Percentiles rank a stretch among this genome's conserved stretches.
These are phyloP conservation scores for Drosophila formosana DNA, from an alignment of 2,888 invertebrate genomes.

Conservation along the genomic window DNA sequence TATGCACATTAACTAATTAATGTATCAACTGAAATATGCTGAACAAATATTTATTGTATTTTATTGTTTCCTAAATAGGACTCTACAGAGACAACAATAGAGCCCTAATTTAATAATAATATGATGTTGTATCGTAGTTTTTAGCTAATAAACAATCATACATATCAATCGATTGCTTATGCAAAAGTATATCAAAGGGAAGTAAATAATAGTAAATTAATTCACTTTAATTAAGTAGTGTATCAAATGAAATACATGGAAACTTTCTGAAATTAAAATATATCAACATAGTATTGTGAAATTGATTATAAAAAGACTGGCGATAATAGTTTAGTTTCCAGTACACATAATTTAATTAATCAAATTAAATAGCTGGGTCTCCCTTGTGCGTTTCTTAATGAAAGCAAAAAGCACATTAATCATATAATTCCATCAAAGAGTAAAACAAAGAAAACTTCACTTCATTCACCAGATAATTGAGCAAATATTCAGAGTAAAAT, in stretches of 20 bases:
- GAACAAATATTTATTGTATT: too few relatives aligned
- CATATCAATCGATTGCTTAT: slow-evolving; percentile 1
- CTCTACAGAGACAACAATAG: too few relatives aligned
- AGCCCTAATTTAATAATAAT: too few relatives aligned
- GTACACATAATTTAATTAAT: too few relatives aligned
- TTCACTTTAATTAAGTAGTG: not conserved
- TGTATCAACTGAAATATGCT: not conserved
- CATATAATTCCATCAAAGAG: not conserved
- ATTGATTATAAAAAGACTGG: too few relatives aligned
- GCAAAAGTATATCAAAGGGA: not conserved
- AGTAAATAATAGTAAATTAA: not conserved
- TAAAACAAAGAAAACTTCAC: not conserved
- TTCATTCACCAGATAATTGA: not conserved
- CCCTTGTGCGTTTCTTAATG: not conserved
- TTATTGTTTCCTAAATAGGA: too few relatives aligned
- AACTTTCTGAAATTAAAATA: too few relatives aligned
- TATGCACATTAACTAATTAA: not conserved
- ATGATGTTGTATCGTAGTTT: too few relatives aligned
- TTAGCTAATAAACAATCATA: not conserved
- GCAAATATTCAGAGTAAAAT: not conserved
- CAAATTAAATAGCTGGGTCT: not conserved
- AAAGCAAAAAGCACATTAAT: not conserved
- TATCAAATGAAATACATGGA: not conserved
- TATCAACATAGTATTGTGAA: too few relatives aligned
- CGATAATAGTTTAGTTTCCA: too few relatives aligned